Conservation (phyloP, 2,113 vertebrate genomes). For the Lethenteron camtschaticum region DNA sequence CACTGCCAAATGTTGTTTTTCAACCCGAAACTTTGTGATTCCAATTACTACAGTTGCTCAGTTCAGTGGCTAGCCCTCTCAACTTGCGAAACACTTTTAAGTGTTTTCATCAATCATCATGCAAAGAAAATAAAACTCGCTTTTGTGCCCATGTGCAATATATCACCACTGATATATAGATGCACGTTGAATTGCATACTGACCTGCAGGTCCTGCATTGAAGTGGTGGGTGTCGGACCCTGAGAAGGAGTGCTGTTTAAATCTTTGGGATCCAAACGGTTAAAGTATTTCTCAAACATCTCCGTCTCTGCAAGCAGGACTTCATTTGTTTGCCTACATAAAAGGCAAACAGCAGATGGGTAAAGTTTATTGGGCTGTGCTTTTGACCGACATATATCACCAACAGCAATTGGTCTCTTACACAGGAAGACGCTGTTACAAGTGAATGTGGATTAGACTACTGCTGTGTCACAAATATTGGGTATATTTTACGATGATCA, state of each 20-base stretch:
- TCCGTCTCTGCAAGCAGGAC: slow-evolving; percentile 23
- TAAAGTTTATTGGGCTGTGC: too few relatives aligned
- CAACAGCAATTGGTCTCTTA: too few relatives aligned
- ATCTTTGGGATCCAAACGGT: slow-evolving; percentile 17
- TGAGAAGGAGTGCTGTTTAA: not conserved
- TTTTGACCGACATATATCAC: too few relatives aligned
- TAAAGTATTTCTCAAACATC: slow-evolving; percentile 27
- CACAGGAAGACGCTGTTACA: too few relatives aligned
- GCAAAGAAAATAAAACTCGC: not conserved
- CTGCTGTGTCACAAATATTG: too few relatives aligned
- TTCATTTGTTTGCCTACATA: slow-evolving; percentile 20
- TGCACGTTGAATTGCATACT: not conserved
- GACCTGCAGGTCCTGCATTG: slow-evolving; percentile 9
- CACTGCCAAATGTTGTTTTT: too few relatives aligned
- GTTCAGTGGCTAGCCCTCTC: too few relatives aligned
- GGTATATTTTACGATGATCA: too few relatives aligned
- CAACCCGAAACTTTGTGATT: too few relatives aligned
- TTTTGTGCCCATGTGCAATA: not conserved
- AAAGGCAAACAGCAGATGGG: not conserved
- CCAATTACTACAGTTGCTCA: too few relatives aligned
- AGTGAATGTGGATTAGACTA: too few relatives aligned
- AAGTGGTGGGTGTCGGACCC: not conserved
- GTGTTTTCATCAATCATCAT: not conserved
- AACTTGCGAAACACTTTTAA: not conserved
- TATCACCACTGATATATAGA: not conserved